These are phyloP conservation scores for Trissonchulus latispiculum DNA, from an alignment of 2,888 invertebrate species.

Conservation along the genomic window DNA sequence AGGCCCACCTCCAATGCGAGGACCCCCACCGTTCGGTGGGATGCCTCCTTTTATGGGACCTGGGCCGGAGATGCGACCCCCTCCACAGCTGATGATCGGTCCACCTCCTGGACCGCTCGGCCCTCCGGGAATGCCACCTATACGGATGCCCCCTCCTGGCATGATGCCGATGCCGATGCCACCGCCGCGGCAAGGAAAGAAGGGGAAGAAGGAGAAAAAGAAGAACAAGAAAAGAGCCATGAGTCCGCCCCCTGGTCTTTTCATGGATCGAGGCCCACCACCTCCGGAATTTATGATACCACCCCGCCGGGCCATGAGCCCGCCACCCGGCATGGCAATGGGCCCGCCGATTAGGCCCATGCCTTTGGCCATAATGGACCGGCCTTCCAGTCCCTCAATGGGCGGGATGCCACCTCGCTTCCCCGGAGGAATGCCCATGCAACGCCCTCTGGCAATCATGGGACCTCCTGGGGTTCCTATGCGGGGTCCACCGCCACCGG, in stretches of 20 bases:
- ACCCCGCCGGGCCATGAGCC: not conserved
- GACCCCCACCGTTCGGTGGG: too few relatives aligned
- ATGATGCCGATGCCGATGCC: constrained; percentile 49
- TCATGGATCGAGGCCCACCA: not conserved
- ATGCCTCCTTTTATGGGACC: constrained; percentile 27
- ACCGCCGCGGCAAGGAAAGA: constrained; percentile 31
- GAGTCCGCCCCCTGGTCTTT: not conserved
- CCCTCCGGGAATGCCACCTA: constrained; percentile 47
- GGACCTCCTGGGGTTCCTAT: constrained; percentile 19
- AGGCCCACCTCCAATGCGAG: constrained; percentile 16
- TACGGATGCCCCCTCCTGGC: constrained; percentile 48
- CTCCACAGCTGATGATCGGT: constrained; percentile 10
- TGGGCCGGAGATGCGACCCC: constrained; percentile 27
- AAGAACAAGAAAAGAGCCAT: not conserved
- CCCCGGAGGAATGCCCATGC: not conserved
- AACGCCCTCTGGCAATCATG: too few relatives aligned
- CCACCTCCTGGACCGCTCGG: constrained; percentile 24
- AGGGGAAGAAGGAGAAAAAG: not conserved
- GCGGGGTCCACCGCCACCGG: constrained; percentile 27
- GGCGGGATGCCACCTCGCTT: not conserved
- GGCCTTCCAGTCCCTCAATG: not conserved
- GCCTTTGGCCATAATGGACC: not conserved
- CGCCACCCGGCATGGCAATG: not conserved
- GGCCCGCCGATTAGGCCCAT: not conserved
- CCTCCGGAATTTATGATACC: not conserved